Evolutionary conservation across 2,888 invertebrate species (phyloP), one percentile per base, ranked within the genome.

Genomic region (Acheta domesticus): DNA sequence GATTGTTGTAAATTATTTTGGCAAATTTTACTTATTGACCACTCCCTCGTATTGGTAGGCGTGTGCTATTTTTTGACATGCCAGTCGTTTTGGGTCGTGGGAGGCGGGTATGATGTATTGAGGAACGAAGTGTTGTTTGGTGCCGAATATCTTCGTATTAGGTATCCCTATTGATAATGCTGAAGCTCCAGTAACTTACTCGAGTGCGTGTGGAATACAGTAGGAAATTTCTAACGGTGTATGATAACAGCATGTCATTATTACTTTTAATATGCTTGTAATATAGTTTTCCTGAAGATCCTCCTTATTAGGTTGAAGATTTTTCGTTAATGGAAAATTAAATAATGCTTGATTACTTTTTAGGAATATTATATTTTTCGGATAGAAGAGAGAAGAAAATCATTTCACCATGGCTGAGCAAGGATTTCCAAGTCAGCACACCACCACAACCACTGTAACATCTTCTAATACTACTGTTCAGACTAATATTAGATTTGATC

Each of bases 351-450:
- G 8, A 36, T 36, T 36, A 36, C 8, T 36, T 36, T 36, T 36
- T 36, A 36, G 36, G 36, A 36, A 36, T 36, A 5, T 8, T 8
- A 36, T 36, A 36, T 36, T 36, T 36, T 36, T 36, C 36, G 5
- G 5, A 36, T 5, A 36, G 36, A 36, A 36, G 36, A 8, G 36
- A 36, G 36, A 36, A 36, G 75, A 75, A n/a, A 79, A 48, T n/a
- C 4, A 20, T 14, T 49, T 48, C 49, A 81, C 21, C 49, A 82
- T 82, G 82, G 80, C 81, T 74, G 93, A 93, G 83, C 89, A 89
- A 84, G 92, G 91, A 74, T 94, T 94, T 87, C 94, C 94, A 4
- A 91, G 91, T 48, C 92, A 93, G 84, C 93, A 94, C 78, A 91
- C 92, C 0, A 93, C 93, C 0, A 93, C 93, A 84, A 92, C 93